Conservation (phyloP, 1,140 invertebrate species). For the Dendroctonus valens region DNA sequence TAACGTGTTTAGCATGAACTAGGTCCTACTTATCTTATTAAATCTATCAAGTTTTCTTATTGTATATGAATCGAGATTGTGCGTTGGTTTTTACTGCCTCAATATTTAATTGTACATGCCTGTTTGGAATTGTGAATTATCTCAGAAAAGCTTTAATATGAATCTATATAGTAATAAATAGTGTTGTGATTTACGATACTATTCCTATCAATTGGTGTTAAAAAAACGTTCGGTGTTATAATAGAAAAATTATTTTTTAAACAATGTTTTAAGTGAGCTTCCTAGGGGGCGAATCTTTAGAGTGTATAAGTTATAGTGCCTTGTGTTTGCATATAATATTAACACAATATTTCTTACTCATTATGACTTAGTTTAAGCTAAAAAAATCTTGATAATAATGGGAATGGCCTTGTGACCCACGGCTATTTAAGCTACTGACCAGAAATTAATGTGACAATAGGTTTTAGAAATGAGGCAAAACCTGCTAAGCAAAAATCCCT, state of each 20-base stretch:
- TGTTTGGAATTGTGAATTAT: conserved; percentile 1
- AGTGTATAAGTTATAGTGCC: conserved; percentile 12
- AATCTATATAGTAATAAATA: conserved; percentile 12
- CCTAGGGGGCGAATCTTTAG: background rate
- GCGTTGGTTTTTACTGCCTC: conserved; percentile 10
- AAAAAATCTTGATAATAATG: too few relatives aligned
- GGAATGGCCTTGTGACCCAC: too few relatives aligned
- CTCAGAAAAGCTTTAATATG: conserved; percentile 1
- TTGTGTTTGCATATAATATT: conserved; percentile 11
- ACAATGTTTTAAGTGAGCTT: conserved; percentile 9
- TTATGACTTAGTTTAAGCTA: too few relatives aligned
- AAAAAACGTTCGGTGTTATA: background rate
- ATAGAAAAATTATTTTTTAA: conserved; percentile 5
- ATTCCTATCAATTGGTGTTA: conserved; percentile 10
- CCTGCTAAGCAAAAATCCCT: too few relatives aligned
- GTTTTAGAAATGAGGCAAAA: too few relatives aligned
- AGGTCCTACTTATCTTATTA: conserved; percentile 23
- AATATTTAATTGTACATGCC: background rate
- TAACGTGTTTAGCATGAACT: conserved; percentile 29
- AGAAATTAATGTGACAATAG: too few relatives aligned
- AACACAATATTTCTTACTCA: too few relatives aligned
- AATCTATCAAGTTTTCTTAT: conserved; percentile 24
- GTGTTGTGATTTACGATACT: conserved; percentile 10
- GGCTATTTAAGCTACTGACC: too few relatives aligned
- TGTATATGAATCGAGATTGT: conserved; percentile 21